Evolutionary conservation across 2,113 vertebrate genomes (phyloP).

Genomic region (Paradisaea rubra): DNA sequence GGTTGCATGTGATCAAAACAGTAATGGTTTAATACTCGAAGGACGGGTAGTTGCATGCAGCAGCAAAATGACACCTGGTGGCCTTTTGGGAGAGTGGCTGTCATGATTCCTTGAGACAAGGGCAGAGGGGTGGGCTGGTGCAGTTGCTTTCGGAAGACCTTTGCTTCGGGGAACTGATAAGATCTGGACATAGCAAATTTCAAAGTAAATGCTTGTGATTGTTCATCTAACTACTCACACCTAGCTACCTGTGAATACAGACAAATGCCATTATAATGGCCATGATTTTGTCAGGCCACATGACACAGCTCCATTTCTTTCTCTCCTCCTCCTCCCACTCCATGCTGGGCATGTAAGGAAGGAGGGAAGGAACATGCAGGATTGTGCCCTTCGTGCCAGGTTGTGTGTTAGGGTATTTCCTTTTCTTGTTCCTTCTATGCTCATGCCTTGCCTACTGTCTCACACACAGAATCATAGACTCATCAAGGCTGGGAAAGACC

Average conservation of each 20-base stretch:
- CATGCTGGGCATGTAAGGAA: background rate
- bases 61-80: background rate
- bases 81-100: background rate
- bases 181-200: background rate
- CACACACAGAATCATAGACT: background rate
- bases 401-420: background rate
- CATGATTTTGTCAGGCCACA: background rate
- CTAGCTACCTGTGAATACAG: background rate
- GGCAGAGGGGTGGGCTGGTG: no score
- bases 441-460: background rate
- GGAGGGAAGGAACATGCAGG: background rate
- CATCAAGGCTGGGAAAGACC: background rate
- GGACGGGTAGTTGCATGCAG: background rate
- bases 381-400: background rate
- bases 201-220: background rate
- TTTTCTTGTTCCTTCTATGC: background rate
- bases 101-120: rapidly evolving
- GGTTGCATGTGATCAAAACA: background rate
- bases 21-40: background rate
- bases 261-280: background rate
- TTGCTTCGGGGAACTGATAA: background rate
- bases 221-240: background rate
- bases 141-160: background rate
- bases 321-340: background rate
- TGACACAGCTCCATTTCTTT: background rate